Evolutionary conservation across 1,140 invertebrate genomes (phyloP), one percentile per base, ranked within the genome.

Genomic region (Drosophila fuyamai): DNA sequence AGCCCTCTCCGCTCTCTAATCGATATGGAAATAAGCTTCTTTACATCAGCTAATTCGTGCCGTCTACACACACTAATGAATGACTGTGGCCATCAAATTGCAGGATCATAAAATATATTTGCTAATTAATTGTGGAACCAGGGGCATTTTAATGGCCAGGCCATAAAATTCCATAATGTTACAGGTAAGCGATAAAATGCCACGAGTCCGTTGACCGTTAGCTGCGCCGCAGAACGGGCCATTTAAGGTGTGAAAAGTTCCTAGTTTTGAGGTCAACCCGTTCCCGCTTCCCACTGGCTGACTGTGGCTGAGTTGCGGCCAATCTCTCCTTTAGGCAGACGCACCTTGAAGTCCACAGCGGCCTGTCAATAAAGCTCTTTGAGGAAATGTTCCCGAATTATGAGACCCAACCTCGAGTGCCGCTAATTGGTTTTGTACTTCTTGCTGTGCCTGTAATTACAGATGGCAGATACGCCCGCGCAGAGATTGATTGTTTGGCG

Each of bases 231-330:
- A 47, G 43, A 60, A 41, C 35, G 12, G 32, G 51, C 61, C 56
- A 59, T 78, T 67, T 72, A 61, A 77, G 76, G 76, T 77, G 83
- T 80, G 83, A 86, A 86, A 65, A 79, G 76, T 79, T 82, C 71
- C 76, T 61, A 47, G 58, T 72, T 74, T 53, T 50, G 35, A 27
- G 55, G 65, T 77, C 38, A 73, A 50, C 47, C 57, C 43, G 62
- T 55, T 55, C 51, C 27, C 36, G 27, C 40, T 32, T 23, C 18
- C 36, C 5, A 14, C 44, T 59, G 68, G 79, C 74, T 61, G 76
- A 61, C 66, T 43, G 16, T 12, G 23, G 3, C 36, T 41, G 61
- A 63, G 56, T 47, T 35, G 53, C 9, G 47, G 41, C 41, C 35
- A 46, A 51, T 58, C 47, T 41, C 35, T 10, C 16, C 47, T 18